Conservation (phyloP, 2,113 vertebrate species). For the Atractosteus spatula region DNA sequence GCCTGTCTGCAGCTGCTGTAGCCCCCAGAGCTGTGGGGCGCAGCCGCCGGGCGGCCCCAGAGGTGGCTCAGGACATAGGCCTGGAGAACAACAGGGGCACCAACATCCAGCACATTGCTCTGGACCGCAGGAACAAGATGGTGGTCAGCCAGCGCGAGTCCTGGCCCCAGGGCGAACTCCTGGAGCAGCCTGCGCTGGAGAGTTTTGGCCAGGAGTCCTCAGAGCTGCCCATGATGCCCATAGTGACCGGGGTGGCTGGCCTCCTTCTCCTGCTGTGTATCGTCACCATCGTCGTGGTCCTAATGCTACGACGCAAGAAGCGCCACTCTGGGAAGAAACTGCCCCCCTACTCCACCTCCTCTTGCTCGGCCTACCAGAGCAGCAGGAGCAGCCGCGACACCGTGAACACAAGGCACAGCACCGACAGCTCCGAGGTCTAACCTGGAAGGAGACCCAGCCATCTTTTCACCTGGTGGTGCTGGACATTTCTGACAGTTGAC, state of each 20-base stretch:
- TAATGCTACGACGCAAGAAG: constrained; percentile 56
- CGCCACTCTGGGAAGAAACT: constrained; percentile 43
- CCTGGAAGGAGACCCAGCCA: background rate
- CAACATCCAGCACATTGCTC: constrained; percentile 57
- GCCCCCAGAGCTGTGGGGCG: background rate
- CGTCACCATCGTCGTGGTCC: constrained; percentile 36
- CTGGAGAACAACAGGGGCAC: constrained; percentile 64
- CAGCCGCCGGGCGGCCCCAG: constrained; percentile 44
- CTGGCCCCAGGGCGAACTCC: constrained; percentile 30
- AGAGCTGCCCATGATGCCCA: constrained; percentile 37
- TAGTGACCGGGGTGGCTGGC: constrained; percentile 54
- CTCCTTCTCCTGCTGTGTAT: constrained; percentile 61
- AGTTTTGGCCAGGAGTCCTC: constrained; percentile 44
- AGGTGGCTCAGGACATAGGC: constrained; percentile 42
- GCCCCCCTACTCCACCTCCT: constrained; percentile 58
- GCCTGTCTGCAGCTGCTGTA: constrained; percentile 25
- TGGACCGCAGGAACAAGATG: constrained; percentile 55
- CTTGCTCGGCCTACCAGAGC: constrained; percentile 57
- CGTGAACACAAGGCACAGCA: constrained; percentile 31
- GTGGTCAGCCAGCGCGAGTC: constrained; percentile 52
- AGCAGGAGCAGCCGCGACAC: constrained; percentile 45
- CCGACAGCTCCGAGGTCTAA: constrained; percentile 69
- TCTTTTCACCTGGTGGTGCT: background rate
- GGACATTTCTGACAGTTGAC: background rate
- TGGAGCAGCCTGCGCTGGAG: constrained; percentile 56